Evolutionary conservation across 2,797 vertebrate species (phyloP), one percentile per base, ranked within the genome.

Genomic region (Fistularia tabacaria): DNA sequence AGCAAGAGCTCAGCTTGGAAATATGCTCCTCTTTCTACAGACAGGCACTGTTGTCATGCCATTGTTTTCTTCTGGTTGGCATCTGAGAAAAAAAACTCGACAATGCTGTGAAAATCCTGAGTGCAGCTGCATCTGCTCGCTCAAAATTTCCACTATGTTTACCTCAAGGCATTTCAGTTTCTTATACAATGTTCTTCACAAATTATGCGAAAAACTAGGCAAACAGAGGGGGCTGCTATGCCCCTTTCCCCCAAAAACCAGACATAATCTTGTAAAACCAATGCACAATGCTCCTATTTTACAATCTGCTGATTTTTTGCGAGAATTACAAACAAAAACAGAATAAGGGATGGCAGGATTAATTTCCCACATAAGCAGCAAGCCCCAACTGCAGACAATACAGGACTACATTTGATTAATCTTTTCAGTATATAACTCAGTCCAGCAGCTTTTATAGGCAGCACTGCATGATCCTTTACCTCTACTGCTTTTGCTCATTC

Each of bases 11-110:
- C 73, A 54, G 64, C 69, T 52, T 77, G 67, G 80, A 85, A 85
- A 84, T 62, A 49, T 44, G 49, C 74, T 83, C 76, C 62, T 84
- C 71, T 73, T 73, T 71, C 77, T 82, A 84, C 59, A 13, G 58
- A 85, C 82, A 88, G 84, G 89, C 87, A 89, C 84, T 81, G 77
- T 75, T 73, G 83, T 83, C 80, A 81, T 84, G 87, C 88, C 88
- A 62, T 85, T 10, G 82, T 88, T 86, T 73, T 82, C 14, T 45
- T 49, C 10, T 64, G 80, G 66, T 78, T 77, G 76, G 76, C 80
- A 82, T 76, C 62, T 47, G 66, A 77, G 71, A 25, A 66, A 51
- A 10, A 42, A 52, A 63, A 59, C 53, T 57, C 47, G 71, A 52
- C 8, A 9, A 58, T 38, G 60, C 69, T 74, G 76, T 67, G 54